Percentiles rank a stretch among this genome's conserved stretches.
These are phyloP conservation scores for Noctua pronuba DNA, from an alignment of 2,888 invertebrate genomes.

Conservation along the genomic window DNA sequence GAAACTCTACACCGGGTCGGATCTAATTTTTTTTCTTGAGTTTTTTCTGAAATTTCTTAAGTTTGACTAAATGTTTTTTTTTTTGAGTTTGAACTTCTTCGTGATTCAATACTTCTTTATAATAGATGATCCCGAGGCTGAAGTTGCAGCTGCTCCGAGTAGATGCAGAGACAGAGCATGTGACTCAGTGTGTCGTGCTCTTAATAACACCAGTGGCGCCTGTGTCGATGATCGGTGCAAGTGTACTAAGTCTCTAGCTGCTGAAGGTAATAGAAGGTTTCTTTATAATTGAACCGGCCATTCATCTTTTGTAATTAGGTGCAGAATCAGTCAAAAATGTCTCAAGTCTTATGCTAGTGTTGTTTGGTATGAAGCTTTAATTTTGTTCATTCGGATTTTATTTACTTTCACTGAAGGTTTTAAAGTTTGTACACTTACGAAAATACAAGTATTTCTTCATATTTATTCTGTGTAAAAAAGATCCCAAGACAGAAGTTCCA, in stretches of 20 bases:
- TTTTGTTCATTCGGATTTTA: not conserved
- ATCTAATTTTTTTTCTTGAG: too few species aligned
- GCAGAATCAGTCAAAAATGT: not conserved
- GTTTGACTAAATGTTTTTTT: not conserved
- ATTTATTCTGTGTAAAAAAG: not conserved
- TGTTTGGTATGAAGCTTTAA: not conserved
- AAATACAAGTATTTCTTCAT: not conserved
- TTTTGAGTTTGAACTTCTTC: not conserved
- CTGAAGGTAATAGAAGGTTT: conserved; percentile 1
- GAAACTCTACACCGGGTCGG: too few species aligned
- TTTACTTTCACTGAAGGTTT: not conserved
- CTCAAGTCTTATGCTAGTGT: not conserved
- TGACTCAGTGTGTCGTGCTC: conserved; percentile 13
- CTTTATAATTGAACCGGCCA: not conserved
- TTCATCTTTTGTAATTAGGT: not conserved
- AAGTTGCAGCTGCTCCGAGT: not conserved
- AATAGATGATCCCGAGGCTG: conserved; percentile 17
- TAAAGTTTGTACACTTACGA: not conserved
- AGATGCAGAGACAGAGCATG: conserved; percentile 22
- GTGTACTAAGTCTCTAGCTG: conserved; percentile 17
- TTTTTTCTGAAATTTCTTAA: not conserved
- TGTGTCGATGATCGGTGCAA: conserved; percentile 49
- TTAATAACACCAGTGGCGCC: conserved; percentile 17
- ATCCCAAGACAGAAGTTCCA: not conserved
- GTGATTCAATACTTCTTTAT: not conserved